Evolutionary conservation across 2,888 invertebrate species (phyloP), one percentile per base, ranked within the genome.

Genomic region (Silvanus unidentatus): DNA sequence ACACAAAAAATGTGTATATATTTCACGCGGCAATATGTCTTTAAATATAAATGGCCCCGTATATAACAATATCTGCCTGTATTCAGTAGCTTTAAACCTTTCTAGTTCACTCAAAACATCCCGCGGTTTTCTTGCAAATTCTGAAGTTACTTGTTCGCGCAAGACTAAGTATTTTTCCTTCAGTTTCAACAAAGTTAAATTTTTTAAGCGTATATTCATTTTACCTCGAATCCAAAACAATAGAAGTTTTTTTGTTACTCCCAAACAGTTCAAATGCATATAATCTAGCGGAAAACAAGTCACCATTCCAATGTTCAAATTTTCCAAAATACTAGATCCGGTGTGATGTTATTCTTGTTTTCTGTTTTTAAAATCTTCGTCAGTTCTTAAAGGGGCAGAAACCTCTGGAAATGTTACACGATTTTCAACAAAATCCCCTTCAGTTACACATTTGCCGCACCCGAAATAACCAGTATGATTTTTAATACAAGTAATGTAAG

Each of bases 251-350:
- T 58, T 59, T 38, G 49, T 50, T 16, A 56, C 51, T n/a, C 60
- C 59, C 3, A 60, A 38, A 42, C 52, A 59, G n/a, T 53, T 48
- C 1, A 57, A 40, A 37, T 62, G 60, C 58, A 60, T 58, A 36
- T 53, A 56, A 40, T 61, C 56, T 1, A 58, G 27, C 6, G 58
- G 55, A 40, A 59, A 45, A 40, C 54, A 50, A 4, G 52, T 50
- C n/a, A 62, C 56, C 55, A 62, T 49, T 35, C 49, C 55, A 36
- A 59, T 40, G 22, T 45, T 35, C 11, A 50, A n/a, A 22, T 50
- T 41, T 44, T 53, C 52, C 15, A 60, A 57, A 22, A 42, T 38
- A 16, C 54, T 52, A 32, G 2, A 38, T 13, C 48, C 47, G 13
- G 37, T 42, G 45, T 59, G 61, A 49, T 61, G 53, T 6, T 59